phyloP scores from a whole-genome alignment of 1,140 invertebrate genomes.

The Ladona fulva region DNA sequence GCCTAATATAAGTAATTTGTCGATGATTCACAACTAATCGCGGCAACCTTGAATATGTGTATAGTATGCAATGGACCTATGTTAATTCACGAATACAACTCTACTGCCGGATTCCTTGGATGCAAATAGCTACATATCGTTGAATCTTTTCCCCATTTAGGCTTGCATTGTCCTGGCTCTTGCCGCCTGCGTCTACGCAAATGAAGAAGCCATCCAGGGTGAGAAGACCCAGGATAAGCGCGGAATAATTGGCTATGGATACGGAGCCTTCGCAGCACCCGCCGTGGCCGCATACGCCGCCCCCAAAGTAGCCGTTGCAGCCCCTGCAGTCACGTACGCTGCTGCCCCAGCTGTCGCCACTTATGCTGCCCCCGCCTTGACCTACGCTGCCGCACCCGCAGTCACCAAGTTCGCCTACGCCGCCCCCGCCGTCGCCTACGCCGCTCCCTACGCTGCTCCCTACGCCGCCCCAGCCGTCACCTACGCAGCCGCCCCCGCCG shows the following conservation, averaged over 20 bases:
- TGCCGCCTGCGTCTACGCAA: conserved; percentile 4
- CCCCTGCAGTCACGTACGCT: neutral
- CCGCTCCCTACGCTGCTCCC: neutral
- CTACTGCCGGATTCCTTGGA: no score
- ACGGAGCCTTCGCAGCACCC: neutral
- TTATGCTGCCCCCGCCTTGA: neutral
- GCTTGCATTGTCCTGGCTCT: conserved; percentile 18
- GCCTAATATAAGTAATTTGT: no score
- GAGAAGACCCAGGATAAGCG: conserved; percentile 18
- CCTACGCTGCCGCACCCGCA: neutral
- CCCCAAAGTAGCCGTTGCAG: neutral
- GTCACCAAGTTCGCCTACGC: conserved; percentile 4
- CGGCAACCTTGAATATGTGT: no score
- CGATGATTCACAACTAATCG: no score
- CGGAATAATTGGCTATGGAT: conserved; percentile 13
- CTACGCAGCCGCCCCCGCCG: neutral
- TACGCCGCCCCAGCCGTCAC: neutral
- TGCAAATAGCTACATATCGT: no score
- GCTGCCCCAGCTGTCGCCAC: neutral
- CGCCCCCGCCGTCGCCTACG: conserved; percentile 11
- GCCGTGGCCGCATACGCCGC: neutral
- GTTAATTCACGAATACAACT: no score
- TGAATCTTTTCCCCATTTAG: neutral
- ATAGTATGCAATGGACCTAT: no score
- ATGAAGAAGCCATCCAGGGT: conserved; percentile 12